Conservation (phyloP, 2,113 vertebrate genomes). For the Elephas maximus region DNA sequence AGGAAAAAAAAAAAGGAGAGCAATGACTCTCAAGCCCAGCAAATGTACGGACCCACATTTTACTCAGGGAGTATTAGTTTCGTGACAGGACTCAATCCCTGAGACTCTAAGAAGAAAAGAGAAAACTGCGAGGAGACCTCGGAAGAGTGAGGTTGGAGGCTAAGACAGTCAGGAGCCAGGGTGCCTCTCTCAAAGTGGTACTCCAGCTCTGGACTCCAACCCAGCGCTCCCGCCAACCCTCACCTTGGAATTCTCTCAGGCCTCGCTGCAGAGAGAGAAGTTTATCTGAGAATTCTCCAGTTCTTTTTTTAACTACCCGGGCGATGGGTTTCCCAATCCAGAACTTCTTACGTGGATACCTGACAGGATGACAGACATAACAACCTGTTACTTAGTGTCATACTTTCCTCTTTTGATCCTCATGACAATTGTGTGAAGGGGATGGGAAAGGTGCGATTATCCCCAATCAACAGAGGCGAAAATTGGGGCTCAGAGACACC, state of each 20-base stretch:
- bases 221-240: not conserved
- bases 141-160: not conserved
- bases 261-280: slow-evolving; percentile 76
- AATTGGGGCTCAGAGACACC: not conserved
- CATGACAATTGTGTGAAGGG: not conserved
- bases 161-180: rapidly evolving
- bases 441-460: not conserved
- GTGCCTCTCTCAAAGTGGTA: not conserved
- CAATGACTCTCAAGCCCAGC: slow-evolving; percentile 13
- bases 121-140: not conserved
- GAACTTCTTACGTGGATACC: slow-evolving; percentile 81
- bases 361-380: not conserved
- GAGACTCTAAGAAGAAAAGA: not conserved
- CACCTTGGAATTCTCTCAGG: slow-evolving; percentile 82
- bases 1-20: not conserved
- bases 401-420: not conserved
- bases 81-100: not conserved
- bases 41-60: not conserved
- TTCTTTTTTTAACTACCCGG: slow-evolving; percentile 69
- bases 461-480: not conserved
- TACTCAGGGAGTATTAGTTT: not conserved
- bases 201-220: not conserved
- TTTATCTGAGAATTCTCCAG: slow-evolving; percentile 79
- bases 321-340: slow-evolving; percentile 79
- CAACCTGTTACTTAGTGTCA: not conserved